Base-by-base conservation (phyloP, 2,797 vertebrate genomes). In the Martes flavigula region DNA sequence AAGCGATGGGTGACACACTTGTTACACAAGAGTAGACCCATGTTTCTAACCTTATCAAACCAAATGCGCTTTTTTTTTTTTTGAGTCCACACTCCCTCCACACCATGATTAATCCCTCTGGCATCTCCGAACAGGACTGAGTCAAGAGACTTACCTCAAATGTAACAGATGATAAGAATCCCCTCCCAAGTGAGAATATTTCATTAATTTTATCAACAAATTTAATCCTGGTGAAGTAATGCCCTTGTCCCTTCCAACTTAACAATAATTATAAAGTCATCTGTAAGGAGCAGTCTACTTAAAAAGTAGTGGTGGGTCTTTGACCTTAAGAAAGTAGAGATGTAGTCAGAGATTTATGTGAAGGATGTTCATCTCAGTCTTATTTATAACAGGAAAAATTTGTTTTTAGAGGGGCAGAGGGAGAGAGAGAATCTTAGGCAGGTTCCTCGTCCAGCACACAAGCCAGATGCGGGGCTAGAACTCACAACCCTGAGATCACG, bases 141-240 rank as follows among this genome's bases (percentile, higher is more conserved):
- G 64, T 21, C n/a, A 94, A 96, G 51, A 95, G 51, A 90, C 14
- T 66, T 43, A 81, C 70, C 94, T 48, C 87, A 94, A 93, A 85
- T 46, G n/a, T 91, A 93, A 78, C 30, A 89, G 54, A 92, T 91
- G 43, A 92, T 43, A 95, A 43, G 94, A 89, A 86, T 72, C 21
- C 40, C 38, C 48, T 64, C 30, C 32, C 91, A 88, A 84, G 15
- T 64, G 32, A 81, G 77, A 93, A 43, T 68, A 79, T 38, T 54
- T 94, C 38, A 23, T 43, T 64, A 96, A 87, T 90, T 92, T 94
- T 93, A 66, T 91, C 46, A 96, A 94, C 30, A 48, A 96, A 92
- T 92, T 77, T 93, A 77, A 95, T 84, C n/a, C 43, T 60, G 72
- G 6, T 35, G 30, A 78, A 96, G 72, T n/a, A 84, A 90, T 77